Evolutionary conservation across 2,888 invertebrate genomes (phyloP).

Genomic region (Syritta pipiens): DNA sequence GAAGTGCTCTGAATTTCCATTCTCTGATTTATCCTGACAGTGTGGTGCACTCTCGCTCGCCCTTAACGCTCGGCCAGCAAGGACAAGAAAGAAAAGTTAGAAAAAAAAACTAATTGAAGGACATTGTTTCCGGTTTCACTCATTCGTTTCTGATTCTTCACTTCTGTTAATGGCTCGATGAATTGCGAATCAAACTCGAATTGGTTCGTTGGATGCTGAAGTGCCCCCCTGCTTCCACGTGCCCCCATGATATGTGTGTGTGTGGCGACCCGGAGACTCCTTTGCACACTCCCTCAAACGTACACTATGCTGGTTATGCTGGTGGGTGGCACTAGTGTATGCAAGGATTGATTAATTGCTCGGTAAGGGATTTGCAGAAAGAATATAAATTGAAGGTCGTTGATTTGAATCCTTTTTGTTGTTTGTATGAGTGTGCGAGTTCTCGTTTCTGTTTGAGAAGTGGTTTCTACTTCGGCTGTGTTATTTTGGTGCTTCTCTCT

Average conservation of each 20-base stretch:
- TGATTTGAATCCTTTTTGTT: conserved; percentile 10
- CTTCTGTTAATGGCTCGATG: conserved; percentile 53
- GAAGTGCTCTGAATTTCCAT: not conserved
- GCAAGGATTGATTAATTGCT: conserved; percentile 50
- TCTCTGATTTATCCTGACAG: conserved; percentile 16
- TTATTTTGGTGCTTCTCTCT: too few species aligned
- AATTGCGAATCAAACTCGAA: conserved; percentile 56
- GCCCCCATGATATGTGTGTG: too few species aligned
- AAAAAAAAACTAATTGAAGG: conserved; percentile 45
- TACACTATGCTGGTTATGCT: too few species aligned
- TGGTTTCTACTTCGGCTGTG: too few species aligned
- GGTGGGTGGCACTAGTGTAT: not conserved
- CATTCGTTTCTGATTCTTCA: conserved; percentile 55
- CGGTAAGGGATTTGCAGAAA: conserved; percentile 30
- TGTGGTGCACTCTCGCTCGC: not conserved
- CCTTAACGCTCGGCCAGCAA: not conserved
- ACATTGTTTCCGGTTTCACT: conserved; percentile 53
- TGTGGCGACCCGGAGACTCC: not conserved
- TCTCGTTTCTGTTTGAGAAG: not conserved
- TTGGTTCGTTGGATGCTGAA: conserved; percentile 52
- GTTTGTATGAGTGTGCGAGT: not conserved
- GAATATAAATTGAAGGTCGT: conserved; percentile 33
- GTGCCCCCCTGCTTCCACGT: not conserved
- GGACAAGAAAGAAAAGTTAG: not conserved
- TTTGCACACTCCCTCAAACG: not conserved